These are phyloP conservation scores for Dermatemys mawii DNA, from an alignment of 2,113 vertebrate species.

Conservation along the genomic window DNA sequence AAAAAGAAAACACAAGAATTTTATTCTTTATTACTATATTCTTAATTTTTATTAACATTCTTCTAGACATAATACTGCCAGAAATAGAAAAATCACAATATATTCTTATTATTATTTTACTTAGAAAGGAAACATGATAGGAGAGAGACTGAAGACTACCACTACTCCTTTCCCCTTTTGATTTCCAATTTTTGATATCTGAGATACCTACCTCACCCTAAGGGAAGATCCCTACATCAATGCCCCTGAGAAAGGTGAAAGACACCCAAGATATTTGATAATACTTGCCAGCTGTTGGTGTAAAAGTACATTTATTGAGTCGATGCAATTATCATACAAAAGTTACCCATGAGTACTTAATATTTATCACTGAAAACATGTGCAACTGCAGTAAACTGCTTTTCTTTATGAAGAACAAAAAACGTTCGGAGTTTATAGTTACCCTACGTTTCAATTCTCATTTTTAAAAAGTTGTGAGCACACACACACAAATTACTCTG, in stretches of 20 bases:
- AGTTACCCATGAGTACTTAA: not conserved
- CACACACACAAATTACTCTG: not conserved
- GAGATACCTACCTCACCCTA: not conserved
- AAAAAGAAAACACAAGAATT: not conserved
- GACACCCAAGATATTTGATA: not conserved
- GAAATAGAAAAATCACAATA: not conserved
- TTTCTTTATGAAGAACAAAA: not conserved
- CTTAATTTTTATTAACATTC: not conserved
- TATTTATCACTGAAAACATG: slow-evolving; percentile 40
- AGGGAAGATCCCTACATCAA: not conserved
- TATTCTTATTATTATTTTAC: not conserved
- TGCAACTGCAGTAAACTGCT: not conserved
- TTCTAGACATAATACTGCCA: not conserved
- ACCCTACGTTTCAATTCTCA: not conserved
- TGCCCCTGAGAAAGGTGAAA: not conserved
- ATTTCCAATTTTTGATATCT: not conserved
- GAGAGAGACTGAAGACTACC: not conserved
- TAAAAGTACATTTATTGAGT: not conserved
- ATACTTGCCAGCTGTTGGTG: not conserved
- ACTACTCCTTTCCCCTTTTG: not conserved
- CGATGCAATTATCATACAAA: slow-evolving; percentile 8
- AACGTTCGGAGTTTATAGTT: not conserved
- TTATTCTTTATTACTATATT: too few relatives aligned
- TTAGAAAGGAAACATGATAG: not conserved
- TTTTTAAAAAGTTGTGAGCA: not conserved